Base-by-base conservation (phyloP, 2,888 invertebrate genomes). In the Microctonus brassicae region DNA sequence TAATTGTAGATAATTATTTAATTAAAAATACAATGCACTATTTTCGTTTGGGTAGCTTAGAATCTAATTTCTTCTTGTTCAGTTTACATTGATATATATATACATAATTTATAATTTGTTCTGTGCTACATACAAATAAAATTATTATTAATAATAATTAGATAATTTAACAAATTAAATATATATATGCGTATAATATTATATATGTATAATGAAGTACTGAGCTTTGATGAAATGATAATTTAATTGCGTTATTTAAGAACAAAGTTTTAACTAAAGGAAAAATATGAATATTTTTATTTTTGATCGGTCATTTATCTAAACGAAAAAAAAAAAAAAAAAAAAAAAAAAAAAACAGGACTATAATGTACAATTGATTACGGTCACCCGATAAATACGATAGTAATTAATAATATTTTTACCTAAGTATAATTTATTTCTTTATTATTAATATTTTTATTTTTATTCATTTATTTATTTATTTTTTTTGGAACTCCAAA, bases 81-180 rank as follows among this genome's bases (percentile, higher is more conserved):
- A 47, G 20, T 47, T 47, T 20, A 17, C 20, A 47, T 47, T 5
- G 17, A 20, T 20, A 47, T 47, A 7, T 47, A 7, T 82, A 84
- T 84, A 84, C 83, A 84, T 82, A 83, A 83, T 83, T 84, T 83
- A 84, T 83, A 82, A 81, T 82, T 79, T 80, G 76, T 78, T 81
- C 75, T 76, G 75, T 72, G 76, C 81, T 83, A 83, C 81, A 75
- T 83, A 84, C 83, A 84, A 82, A 84, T 83, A 84, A 82, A 80
- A 82, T 78, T 80, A 74, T 71, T 72, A 73, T 74, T 73, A 66
- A 64, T 70, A 68, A 68, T 73, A 68, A 74, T 75, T 77, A 76
- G 62, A 73, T 74, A 73, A 73, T 74, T 73, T 63, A 64, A 75
- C 67, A 70, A 73, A 79, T 76, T n/a, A n/a, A n/a, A n/a, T n/a